These are phyloP conservation scores for Pammene aurita DNA, from an alignment of 2,888 invertebrate species.

Conservation along the genomic window DNA sequence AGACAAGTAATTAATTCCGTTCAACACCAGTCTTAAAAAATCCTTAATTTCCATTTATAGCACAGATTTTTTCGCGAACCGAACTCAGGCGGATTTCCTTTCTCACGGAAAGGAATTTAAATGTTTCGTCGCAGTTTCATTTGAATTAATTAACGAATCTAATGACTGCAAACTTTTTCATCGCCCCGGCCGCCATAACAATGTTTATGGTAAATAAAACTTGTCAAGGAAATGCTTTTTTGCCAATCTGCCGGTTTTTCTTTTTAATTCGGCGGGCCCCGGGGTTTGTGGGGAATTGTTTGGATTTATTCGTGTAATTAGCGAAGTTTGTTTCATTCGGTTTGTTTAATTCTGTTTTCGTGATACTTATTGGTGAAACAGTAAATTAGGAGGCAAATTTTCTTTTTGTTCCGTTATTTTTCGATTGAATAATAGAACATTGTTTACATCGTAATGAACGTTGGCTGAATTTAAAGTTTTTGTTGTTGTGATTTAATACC, in stretches of 20 bases:
- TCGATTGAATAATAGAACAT: constrained; percentile 44
- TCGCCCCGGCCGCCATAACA: constrained; percentile 72
- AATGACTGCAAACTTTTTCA: constrained; percentile 80
- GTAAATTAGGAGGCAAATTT: constrained; percentile 60
- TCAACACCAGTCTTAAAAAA: constrained; percentile 74
- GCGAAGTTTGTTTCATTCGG: constrained; percentile 78
- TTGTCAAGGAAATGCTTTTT: constrained; percentile 80
- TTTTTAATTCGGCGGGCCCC: constrained; percentile 74
- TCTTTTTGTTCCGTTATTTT: constrained; percentile 39
- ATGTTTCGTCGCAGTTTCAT: constrained; percentile 80
- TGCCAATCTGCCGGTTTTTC: constrained; percentile 73
- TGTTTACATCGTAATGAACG: constrained; percentile 50
- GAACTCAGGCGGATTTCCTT: constrained; percentile 68
- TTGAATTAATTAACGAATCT: constrained; percentile 83
- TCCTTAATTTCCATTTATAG: constrained; percentile 78
- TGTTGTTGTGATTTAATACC: not conserved
- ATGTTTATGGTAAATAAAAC: constrained; percentile 83
- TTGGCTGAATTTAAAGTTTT: constrained; percentile 2
- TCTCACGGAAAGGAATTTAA: constrained; percentile 69
- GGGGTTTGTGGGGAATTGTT: constrained; percentile 68
- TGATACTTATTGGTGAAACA: constrained; percentile 70
- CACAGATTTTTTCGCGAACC: constrained; percentile 58
- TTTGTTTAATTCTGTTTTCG: constrained; percentile 75
- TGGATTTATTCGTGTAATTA: constrained; percentile 82
- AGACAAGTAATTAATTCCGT: constrained; percentile 78